Evolutionary conservation across 2,797 vertebrate genomes (phyloP), one percentile per base, ranked within the genome.

Genomic region (Phataginus tricuspis): DNA sequence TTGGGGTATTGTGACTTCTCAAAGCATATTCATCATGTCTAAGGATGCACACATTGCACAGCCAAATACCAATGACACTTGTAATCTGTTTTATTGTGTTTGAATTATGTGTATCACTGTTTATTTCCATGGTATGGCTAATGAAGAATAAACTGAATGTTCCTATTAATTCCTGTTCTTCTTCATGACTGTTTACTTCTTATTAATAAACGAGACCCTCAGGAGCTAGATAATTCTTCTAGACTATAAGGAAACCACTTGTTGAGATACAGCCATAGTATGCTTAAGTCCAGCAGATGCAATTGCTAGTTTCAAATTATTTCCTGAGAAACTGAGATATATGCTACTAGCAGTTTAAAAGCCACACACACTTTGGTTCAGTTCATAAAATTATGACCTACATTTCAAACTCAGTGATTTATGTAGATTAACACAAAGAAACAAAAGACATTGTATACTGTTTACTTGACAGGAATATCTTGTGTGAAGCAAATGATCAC

Each of bases 11-110:
- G 19, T 78, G 63, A 86, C 16, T 91, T 94, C n/a, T 21, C 23
- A 84, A 80, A 89, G 59, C 72, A 55, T 66, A 39, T 79, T 89
- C 37, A 25, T n/a, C 27, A 21, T 53, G 18, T 84, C 25, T 78
- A 51, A 77, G 39, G 51, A n/a, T 69, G 55, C 2, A 74, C 51
- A 42, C 7, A 21, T 84, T 27, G 8, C 11, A 69, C 0, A 82
- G 19, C n/a, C 51, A 69, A 88, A 82, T 72, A 69, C 59, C 77
- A 91, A 1, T 80, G 75, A 79, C 37, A 23, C 12, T 82, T 87
- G 29, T 74, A 89, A 39, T 93, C 82, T 95, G 0, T 84, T 89
- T 86, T 90, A 39, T 90, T 90, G 23, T 94, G n/a, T 91, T 93
- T 87, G 27, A 34, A 59, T 90, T 34, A 79, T 69, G 57, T 74